These are phyloP conservation scores for Mobula hypostoma DNA, from an alignment of 2,113 vertebrate genomes.

Conservation along the genomic window DNA sequence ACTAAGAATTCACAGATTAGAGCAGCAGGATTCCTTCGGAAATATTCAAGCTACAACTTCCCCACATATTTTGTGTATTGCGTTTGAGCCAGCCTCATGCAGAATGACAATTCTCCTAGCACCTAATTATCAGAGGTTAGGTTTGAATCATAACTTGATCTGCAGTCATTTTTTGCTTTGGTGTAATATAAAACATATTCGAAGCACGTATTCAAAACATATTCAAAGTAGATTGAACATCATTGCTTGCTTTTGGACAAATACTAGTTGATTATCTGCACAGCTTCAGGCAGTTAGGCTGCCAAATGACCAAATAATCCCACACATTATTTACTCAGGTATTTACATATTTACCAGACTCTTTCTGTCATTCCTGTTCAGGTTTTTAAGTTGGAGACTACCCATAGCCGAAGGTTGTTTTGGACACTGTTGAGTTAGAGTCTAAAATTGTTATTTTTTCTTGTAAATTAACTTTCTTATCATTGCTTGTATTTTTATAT, in stretches of 20 bases:
- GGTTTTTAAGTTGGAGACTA: background rate
- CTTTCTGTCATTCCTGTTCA: background rate
- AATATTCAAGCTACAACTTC: background rate
- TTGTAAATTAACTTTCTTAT: too few species aligned
- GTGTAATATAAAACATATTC: background rate
- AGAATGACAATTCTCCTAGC: background rate
- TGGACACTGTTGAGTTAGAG: background rate
- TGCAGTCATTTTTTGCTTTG: background rate
- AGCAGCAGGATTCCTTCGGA: background rate
- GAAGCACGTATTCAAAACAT: background rate
- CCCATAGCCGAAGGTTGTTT: background rate
- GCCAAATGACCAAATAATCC: background rate
- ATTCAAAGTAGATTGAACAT: background rate
- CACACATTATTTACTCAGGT: background rate
- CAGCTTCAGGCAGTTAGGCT: background rate
- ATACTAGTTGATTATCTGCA: background rate
- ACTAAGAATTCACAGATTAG: background rate
- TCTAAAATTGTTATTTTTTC: too few species aligned
- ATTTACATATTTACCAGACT: background rate
- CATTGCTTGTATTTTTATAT: too few species aligned
- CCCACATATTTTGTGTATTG: background rate
- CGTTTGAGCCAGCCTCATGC: background rate
- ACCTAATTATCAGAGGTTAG: background rate
- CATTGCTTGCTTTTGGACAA: background rate
- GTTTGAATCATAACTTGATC: background rate